phyloP scores from a whole-genome alignment of 2,797 vertebrate species.

The Muraenolepis orangiensis region DNA sequence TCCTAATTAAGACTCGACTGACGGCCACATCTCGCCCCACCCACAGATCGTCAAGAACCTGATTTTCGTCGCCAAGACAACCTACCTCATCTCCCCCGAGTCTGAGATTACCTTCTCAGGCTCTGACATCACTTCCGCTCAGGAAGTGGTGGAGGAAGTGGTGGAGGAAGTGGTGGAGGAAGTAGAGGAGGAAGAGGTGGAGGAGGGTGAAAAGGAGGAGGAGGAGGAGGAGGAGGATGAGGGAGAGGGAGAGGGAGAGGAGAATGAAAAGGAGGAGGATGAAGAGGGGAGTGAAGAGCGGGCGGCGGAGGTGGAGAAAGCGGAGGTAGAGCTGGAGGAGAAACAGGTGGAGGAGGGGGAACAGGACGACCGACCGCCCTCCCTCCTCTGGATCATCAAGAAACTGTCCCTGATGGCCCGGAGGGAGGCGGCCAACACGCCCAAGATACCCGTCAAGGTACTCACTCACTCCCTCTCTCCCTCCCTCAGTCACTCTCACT shows the following conservation, averaged over 20 bases:
- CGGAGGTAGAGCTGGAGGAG: conserved; percentile 4
- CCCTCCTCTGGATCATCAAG: conserved; percentile 88
- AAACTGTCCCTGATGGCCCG: conserved; percentile 85
- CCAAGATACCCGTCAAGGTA: conserved; percentile 89
- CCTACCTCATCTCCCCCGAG: conserved; percentile 84
- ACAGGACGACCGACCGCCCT: conserved; percentile 72
- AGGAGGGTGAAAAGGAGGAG: conserved; percentile 3
- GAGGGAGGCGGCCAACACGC: conserved; percentile 86
- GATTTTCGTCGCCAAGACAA: conserved; percentile 88
- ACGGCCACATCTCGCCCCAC: not conserved
- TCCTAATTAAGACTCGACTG: not conserved
- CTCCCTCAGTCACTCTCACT: not conserved
- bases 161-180: conserved; percentile 33
- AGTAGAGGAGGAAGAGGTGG: conserved; percentile 5
- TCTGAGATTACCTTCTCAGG: conserved; percentile 45
- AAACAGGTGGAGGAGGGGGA: conserved; percentile 48
- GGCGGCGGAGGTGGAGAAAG: conserved; percentile 9
- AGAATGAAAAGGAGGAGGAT: conserved; percentile 20
- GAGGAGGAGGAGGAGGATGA: conserved; percentile 28
- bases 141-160: conserved; percentile 31
- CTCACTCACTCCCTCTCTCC: no score
- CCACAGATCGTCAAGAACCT: conserved; percentile 93
- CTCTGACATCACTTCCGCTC: not conserved
- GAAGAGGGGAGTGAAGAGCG: conserved; percentile 13
- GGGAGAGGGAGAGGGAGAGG: conserved; percentile 28